phyloP scores from a whole-genome alignment of 2,888 invertebrate genomes.

The Linyphia triangularis region DNA sequence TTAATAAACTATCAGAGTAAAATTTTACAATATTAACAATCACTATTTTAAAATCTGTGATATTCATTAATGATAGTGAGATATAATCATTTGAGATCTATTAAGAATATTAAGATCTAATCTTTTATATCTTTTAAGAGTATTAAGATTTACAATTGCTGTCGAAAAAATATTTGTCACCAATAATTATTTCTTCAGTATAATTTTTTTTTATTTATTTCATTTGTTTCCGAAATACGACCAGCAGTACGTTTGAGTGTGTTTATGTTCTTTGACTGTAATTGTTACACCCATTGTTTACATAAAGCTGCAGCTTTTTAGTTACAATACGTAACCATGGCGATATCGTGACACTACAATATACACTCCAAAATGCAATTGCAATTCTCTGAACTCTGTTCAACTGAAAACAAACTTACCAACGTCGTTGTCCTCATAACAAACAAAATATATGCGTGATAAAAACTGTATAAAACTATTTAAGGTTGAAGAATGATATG shows the following conservation, averaged over 20 bases:
- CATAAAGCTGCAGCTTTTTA: slow-evolving; percentile 2
- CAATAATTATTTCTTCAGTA: too few relatives aligned
- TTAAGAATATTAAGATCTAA: too few relatives aligned
- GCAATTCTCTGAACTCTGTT: not conserved
- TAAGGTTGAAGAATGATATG: not conserved
- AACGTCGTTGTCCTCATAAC: not conserved
- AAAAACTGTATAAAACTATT: not conserved
- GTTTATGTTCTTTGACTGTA: not conserved
- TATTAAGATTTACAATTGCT: too few relatives aligned
- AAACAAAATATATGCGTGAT: not conserved
- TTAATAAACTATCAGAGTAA: too few relatives aligned
- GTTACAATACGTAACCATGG: slow-evolving; percentile 47
- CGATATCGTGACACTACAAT: slow-evolving; percentile 42
- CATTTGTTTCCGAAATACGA: not conserved
- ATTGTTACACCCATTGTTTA: slow-evolving; percentile 39
- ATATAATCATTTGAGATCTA: too few relatives aligned
- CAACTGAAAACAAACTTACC: not conserved
- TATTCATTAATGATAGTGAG: too few relatives aligned
- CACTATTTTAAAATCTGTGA: too few relatives aligned
- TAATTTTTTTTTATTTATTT: too few relatives aligned
- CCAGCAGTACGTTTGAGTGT: not conserved
- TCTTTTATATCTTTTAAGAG: too few relatives aligned
- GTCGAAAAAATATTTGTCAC: too few relatives aligned
- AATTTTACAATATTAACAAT: too few relatives aligned
- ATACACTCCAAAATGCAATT: slow-evolving; percentile 20